Conservation (phyloP, 2,113 vertebrate species). For the Bettongia penicillata region DNA sequence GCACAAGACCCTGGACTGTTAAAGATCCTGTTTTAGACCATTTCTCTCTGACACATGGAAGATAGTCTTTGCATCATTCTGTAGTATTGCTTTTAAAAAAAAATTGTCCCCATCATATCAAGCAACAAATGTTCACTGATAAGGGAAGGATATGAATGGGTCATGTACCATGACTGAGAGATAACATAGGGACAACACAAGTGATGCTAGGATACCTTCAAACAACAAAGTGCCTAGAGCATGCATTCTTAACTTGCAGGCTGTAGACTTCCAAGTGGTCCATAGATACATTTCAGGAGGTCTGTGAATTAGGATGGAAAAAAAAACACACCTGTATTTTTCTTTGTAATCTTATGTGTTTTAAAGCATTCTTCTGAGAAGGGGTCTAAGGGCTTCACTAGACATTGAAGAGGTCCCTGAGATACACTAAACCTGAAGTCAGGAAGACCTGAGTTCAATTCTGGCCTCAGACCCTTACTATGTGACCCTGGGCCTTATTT, state of each 20-base stretch:
- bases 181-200: background rate
- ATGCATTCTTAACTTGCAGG: too few relatives aligned
- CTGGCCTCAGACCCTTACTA: background rate
- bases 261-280: background rate
- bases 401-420: background rate
- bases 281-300: background rate
- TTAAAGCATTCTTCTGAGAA: background rate
- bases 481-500: background rate
- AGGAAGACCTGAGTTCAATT: background rate
- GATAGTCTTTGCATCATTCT: background rate
- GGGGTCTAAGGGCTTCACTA: background rate
- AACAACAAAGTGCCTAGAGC: too few relatives aligned
- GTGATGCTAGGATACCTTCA: background rate
- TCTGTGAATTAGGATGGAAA: background rate
- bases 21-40: background rate
- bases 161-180: background rate
- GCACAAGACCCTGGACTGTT: background rate
- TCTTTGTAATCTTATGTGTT: background rate
- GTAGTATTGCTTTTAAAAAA: background rate
- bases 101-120: background rate
- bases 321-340: background rate
- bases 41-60: background rate
- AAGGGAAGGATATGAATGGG: background rate
- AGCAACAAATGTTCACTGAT: background rate
- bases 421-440: background rate